Evolutionary conservation across 2,888 invertebrate species (phyloP), one percentile per base, ranked within the genome.

Genomic region (Parasteatoda lunata): DNA sequence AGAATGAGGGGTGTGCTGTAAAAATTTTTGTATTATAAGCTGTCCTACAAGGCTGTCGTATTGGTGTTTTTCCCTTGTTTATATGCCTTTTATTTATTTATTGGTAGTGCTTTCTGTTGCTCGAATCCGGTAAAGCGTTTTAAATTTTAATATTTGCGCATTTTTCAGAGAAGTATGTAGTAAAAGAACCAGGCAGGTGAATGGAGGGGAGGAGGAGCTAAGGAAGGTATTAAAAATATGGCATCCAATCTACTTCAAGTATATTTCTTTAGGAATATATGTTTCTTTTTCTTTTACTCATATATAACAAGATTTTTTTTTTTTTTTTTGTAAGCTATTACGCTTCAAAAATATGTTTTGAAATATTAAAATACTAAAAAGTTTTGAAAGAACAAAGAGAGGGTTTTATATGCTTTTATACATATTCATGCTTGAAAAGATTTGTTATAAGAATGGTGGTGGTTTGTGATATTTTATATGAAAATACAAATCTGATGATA

Each of bases 101-200:
- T 76, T 77, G 76, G 76, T 64, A 76, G 11, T 45, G 47, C 11
- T 49, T 70, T 79, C 52, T 65, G n/a, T 64, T 47, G 47, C 47
- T 52, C 47, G 11, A 45, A 68, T 30, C 48, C 45, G 7, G 66
- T 52, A 76, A 72, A 76, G 51, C 76, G 82, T 76, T 83, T 83
- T 83, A 83, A 83, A 83, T 83, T 83, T 83, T 83, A 83, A 83
- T 83, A 83, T 83, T 83, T 83, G 76, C 71, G 70, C 76, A 83
- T 80, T 45, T 79, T 83, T 83, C 7, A 47, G 9, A 6, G 49
- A 47, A 49, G 11, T 11, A 7, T 11, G 15, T 47, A 71, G 47
- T n/a, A 71, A 48, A 71, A n/a, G 11, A 48, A 13, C 5, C 6
- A 49, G n/a, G 15, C 7, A 8, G 48, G 47, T 8, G 15, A 8